phyloP scores from a whole-genome alignment of 2,113 vertebrate genomes.

The Cryptomyrus ogoouensis region DNA sequence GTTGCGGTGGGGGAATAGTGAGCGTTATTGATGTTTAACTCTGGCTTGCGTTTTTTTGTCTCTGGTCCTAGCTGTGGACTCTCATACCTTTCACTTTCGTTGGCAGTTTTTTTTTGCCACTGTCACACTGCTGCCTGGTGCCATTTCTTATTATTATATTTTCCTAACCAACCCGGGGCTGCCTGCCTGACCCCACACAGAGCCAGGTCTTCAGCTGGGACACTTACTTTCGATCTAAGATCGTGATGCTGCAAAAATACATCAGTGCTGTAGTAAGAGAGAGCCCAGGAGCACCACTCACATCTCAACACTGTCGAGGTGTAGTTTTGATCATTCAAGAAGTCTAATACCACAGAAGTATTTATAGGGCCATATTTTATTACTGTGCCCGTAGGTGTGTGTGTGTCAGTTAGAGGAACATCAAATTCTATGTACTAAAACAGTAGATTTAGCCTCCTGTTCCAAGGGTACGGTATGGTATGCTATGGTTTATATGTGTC shows the following conservation, averaged over 20 bases:
- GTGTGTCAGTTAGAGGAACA: neutral
- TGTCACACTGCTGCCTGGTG: slow-evolving; percentile 19
- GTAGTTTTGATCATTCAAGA: neutral
- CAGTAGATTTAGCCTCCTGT: neutral
- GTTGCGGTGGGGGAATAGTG: neutral
- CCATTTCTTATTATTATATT: slow-evolving; percentile 12
- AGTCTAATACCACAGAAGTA: neutral
- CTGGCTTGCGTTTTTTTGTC: neutral
- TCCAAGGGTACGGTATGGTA: neutral
- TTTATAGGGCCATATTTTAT: neutral
- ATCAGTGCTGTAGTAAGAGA: slow-evolving; percentile 13
- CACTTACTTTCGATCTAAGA: neutral
- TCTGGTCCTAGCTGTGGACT: slow-evolving; percentile 13
- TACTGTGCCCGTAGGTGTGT: neutral
- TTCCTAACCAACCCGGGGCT: slow-evolving; percentile 25
- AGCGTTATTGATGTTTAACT: neutral
- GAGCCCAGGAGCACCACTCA: neutral
- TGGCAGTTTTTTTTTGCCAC: neutral
- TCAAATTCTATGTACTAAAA: neutral
- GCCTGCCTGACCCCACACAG: slow-evolving; percentile 21
- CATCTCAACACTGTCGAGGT: neutral
- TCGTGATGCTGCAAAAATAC: slow-evolving; percentile 23
- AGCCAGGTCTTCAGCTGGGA: slow-evolving; percentile 8
- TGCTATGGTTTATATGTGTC: neutral
- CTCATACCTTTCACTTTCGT: neutral